phyloP scores from a whole-genome alignment of 2,888 invertebrate species.

The Periphyllus acericola region DNA sequence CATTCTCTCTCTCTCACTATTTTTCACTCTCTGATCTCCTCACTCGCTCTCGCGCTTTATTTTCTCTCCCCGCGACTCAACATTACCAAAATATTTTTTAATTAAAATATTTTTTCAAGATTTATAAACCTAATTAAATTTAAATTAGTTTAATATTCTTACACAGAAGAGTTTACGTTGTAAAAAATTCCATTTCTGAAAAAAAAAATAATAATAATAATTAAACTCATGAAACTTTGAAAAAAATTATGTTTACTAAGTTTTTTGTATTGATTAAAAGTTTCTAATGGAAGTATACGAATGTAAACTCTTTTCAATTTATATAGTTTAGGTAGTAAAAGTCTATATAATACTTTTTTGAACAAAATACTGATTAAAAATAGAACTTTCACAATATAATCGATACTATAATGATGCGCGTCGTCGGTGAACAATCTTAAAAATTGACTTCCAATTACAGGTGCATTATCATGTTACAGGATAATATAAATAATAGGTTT shows the following conservation, averaged over 20 bases:
- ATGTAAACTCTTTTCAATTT: neutral
- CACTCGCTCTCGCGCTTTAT: neutral
- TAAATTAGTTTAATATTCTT: constrained; percentile 34
- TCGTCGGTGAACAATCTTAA: neutral
- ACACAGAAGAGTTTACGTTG: neutral
- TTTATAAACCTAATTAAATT: constrained; percentile 38
- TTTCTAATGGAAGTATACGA: neutral
- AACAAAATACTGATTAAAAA: neutral
- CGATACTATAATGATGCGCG: neutral
- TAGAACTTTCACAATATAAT: neutral
- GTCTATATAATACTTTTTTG: neutral
- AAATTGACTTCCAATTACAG: neutral
- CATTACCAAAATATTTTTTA: constrained; percentile 41
- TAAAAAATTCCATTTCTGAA: constrained; percentile 3
- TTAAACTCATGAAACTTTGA: constrained; percentile 11
- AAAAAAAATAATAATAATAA: neutral
- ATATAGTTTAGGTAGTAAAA: neutral
- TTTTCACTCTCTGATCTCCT: neutral
- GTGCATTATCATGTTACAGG: neutral
- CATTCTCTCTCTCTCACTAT: neutral
- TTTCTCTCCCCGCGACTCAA: neutral
- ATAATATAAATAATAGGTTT: too few relatives aligned
- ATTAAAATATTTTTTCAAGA: constrained; percentile 36
- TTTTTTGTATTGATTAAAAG: constrained; percentile 30
- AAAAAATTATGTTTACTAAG: constrained; percentile 20